phyloP scores from a whole-genome alignment of 2,797 vertebrate genomes.

The Scarus forsteni region DNA sequence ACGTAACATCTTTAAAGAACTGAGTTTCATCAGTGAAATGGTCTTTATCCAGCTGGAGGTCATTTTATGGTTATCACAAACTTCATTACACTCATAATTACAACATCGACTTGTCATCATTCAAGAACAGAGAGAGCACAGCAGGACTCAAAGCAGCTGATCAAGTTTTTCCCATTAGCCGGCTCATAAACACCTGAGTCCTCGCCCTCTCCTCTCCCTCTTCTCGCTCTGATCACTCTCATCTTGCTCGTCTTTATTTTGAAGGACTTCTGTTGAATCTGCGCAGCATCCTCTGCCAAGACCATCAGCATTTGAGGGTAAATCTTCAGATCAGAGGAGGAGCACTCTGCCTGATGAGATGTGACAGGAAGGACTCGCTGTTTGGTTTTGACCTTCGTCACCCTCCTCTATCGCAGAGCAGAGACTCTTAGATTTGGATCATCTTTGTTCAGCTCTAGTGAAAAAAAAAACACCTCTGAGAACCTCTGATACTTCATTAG shows the following conservation, averaged over 20 bases:
- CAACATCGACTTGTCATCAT: background rate
- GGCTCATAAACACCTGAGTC: background rate
- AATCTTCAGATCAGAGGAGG: conserved; percentile 28
- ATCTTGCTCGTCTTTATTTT: background rate
- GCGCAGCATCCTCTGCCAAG: background rate
- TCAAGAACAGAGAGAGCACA: background rate
- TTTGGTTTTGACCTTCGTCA: background rate
- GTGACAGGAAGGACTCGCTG: background rate
- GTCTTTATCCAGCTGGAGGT: background rate
- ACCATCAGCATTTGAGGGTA: conserved; percentile 9
- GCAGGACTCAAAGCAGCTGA: background rate
- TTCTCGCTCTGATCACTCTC: background rate
- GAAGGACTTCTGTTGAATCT: conserved; percentile 9
- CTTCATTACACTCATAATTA: background rate
- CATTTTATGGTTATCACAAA: conserved; percentile 17
- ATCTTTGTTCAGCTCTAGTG: no score
- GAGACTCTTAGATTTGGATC: background rate
- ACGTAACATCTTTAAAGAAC: background rate
- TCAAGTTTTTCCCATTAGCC: background rate
- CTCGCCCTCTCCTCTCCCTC: background rate
- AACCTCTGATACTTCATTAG: no score
- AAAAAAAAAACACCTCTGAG: no score
- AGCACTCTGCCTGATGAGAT: conserved; percentile 22
- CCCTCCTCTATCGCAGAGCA: background rate
- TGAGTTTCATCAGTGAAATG: no score